Evolutionary conservation across 2,888 invertebrate species (phyloP).

Genomic region (Lissocephala sabroskyi): DNA sequence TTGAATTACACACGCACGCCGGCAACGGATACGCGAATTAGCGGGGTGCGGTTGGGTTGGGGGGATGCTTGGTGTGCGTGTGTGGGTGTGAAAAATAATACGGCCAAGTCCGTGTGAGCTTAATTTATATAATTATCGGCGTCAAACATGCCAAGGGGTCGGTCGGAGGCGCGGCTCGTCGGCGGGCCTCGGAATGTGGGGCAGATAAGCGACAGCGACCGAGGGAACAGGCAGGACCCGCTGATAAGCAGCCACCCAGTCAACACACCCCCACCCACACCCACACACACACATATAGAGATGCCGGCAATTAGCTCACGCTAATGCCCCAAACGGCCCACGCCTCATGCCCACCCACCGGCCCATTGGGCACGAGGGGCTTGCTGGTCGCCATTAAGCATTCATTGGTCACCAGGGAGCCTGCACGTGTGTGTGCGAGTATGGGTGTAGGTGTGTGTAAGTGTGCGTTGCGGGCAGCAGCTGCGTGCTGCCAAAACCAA

Average conservation of each 20-base stretch:
- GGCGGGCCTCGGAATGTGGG: slow-evolving; percentile 33
- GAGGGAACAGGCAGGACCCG: not conserved
- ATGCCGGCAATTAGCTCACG: slow-evolving; percentile 40
- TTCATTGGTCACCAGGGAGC: slow-evolving; percentile 59
- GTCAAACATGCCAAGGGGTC: slow-evolving; percentile 49
- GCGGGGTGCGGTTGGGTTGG: no score
- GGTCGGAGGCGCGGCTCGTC: slow-evolving; percentile 52
- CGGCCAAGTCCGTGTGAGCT: not conserved
- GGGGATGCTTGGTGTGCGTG: not conserved
- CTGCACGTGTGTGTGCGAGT: no score
- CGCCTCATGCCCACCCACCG: slow-evolving; percentile 1
- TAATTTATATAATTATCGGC: slow-evolving; percentile 55
- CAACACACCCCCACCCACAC: slow-evolving; percentile 11
- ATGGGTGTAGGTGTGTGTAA: no score
- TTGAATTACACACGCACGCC: slow-evolving; percentile 44
- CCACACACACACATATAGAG: slow-evolving; percentile 13
- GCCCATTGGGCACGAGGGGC: not conserved
- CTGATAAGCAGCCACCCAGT: slow-evolving; percentile 48
- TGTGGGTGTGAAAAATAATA: slow-evolving; percentile 3
- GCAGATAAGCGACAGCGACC: slow-evolving; percentile 40
- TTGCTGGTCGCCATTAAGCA: slow-evolving; percentile 43
- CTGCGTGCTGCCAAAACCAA: slow-evolving; percentile 60
- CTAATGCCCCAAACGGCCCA: slow-evolving; percentile 34
- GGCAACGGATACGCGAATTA: not conserved
- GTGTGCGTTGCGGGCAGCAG: slow-evolving; percentile 38